phyloP scores from a whole-genome alignment of 2,888 invertebrate species.

The Cecidostiba fungosa region DNA sequence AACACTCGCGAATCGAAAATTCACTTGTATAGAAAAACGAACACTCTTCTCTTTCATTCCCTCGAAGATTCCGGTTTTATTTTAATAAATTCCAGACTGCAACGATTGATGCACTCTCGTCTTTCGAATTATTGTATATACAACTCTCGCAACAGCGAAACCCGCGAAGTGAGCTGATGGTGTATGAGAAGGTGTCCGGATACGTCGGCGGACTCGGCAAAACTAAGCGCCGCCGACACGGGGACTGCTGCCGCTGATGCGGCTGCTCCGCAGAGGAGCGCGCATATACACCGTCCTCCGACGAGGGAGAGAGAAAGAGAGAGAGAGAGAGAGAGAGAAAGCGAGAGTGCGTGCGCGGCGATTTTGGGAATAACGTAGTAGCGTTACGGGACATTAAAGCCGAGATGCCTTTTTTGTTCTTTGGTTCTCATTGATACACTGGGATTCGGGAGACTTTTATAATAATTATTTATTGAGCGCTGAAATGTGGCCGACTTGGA shows the following conservation, averaged over 20 bases:
- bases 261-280: constrained; percentile 14
- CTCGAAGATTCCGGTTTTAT: not conserved
- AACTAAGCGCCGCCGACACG: constrained; percentile 67
- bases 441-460: constrained; percentile 4
- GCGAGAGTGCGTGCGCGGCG: not conserved
- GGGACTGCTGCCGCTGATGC: constrained; percentile 15
- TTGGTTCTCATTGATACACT: not conserved
- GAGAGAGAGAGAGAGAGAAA: constrained; percentile 1
- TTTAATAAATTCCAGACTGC: not conserved
- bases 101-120: no score
- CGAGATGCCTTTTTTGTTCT: constrained; percentile 1
- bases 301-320: not conserved
- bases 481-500: not conserved
- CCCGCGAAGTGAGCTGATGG: not conserved
- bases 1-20: not conserved
- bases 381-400: not conserved
- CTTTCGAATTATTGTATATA: not conserved
- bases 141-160: not conserved
- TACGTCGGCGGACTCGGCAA: constrained; percentile 72
- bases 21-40: not conserved
- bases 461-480: constrained; percentile 9
- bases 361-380: not conserved
- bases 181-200: constrained; percentile 61
- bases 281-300: constrained; percentile 34
- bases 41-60: not conserved